Percentiles rank a stretch among this genome's conserved stretches.
Conservation (phyloP, 2,113 vertebrate species). For the Oceanites oceanicus region DNA sequence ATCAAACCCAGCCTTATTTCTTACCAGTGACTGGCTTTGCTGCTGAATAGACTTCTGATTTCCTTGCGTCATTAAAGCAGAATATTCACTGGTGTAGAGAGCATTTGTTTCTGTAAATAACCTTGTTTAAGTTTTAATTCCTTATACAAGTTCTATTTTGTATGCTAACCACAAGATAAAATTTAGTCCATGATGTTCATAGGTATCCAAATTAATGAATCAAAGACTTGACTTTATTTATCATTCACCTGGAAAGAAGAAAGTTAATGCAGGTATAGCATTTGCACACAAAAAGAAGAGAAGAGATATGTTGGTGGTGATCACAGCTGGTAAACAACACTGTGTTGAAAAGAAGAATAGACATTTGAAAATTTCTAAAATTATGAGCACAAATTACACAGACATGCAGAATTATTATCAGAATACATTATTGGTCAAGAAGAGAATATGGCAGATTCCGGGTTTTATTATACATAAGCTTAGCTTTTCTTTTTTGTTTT, state of each 20-base stretch:
- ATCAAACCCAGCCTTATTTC: background rate
- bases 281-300: background rate
- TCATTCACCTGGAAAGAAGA: background rate
- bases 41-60: background rate
- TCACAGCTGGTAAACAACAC: background rate
- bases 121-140: background rate
- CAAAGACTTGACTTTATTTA: background rate
- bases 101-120: background rate
- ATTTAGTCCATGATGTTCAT: background rate
- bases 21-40: background rate
- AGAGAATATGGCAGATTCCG: background rate
- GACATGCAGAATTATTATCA: background rate
- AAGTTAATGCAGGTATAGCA: background rate
- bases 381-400: background rate
- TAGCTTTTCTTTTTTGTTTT: too few species aligned
- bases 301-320: background rate
- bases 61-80: background rate
- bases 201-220: background rate
- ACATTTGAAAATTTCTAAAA: background rate
- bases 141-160: background rate
- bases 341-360: background rate
- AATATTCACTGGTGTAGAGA: background rate
- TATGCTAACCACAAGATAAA: background rate
- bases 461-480: fast-evolving
- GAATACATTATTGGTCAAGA: background rate